phyloP scores from a whole-genome alignment of 2,888 invertebrate species.

The Ophion ellenae region DNA sequence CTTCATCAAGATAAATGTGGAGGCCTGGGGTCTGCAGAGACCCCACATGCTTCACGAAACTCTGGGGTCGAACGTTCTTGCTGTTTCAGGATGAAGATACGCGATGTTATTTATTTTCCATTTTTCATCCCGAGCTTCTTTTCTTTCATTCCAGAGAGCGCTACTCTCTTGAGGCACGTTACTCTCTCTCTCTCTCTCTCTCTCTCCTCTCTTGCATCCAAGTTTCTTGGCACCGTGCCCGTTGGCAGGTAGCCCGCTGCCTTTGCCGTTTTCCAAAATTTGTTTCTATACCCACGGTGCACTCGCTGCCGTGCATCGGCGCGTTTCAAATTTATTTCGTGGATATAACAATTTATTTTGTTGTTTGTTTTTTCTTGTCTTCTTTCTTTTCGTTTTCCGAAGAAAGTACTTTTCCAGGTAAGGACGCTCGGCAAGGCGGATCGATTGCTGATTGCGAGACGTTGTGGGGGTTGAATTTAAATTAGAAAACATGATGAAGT shows the following conservation, averaged over 20 bases:
- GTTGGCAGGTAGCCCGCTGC: conserved; percentile 59
- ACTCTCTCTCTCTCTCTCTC: too few species aligned
- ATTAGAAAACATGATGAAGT: too few species aligned
- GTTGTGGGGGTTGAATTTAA: too few species aligned
- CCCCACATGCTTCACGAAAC: not conserved
- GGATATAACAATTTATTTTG: conserved; percentile 5
- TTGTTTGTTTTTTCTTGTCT: not conserved
- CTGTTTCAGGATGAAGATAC: conserved; percentile 11
- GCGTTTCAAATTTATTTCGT: conserved; percentile 54
- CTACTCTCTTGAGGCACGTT: conserved; percentile 22
- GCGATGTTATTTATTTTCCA: conserved; percentile 60
- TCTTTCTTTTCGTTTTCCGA: not conserved
- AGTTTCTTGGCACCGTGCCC: conserved; percentile 60
- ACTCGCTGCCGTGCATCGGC: conserved; percentile 13
- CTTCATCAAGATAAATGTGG: too few species aligned
- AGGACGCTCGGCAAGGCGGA: not conserved
- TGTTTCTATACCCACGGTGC: conserved; percentile 36
- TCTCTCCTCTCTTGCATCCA: conserved; percentile 4
- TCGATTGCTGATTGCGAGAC: too few species aligned
- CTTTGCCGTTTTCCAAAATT: conserved; percentile 60
- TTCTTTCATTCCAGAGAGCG: conserved; percentile 57
- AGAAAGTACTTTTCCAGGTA: conserved; percentile 14
- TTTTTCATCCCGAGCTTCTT: conserved; percentile 60
- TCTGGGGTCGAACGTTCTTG: not conserved
- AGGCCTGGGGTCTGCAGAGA: too few species aligned